Percentiles rank a stretch among this genome's conserved stretches.
phyloP scores from a whole-genome alignment of 2,113 vertebrate species.

The Ifrita kowaldi region DNA sequence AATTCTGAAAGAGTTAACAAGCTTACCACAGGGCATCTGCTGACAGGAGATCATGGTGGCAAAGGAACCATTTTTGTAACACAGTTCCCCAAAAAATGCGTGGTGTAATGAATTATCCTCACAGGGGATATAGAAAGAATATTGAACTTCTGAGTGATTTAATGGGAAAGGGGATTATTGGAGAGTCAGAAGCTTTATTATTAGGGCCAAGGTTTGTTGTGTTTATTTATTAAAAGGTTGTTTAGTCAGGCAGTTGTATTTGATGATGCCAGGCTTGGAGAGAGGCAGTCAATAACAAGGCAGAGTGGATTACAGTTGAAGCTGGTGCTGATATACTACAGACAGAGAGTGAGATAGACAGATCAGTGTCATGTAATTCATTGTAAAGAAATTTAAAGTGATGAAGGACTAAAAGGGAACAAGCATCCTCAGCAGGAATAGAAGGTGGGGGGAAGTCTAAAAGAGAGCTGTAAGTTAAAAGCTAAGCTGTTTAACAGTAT shows the following conservation, averaged over 20 bases:
- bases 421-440: neutral
- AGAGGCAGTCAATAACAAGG: slow-evolving; percentile 35
- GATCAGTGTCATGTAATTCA: slow-evolving; percentile 51
- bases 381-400: slow-evolving; percentile 40
- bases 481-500: neutral
- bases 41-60: neutral
- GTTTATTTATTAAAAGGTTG: slow-evolving; percentile 40
- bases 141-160: neutral
- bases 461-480: neutral
- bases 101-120: neutral
- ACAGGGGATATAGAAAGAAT: neutral
- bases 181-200: slow-evolving; percentile 1
- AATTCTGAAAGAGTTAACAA: neutral
- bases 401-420: neutral
- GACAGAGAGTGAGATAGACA: neutral
- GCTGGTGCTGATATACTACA: slow-evolving; percentile 10
- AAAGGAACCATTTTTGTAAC: neutral
- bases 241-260: slow-evolving; percentile 21
- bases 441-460: neutral
- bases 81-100: neutral
- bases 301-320: slow-evolving; percentile 51
- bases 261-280: slow-evolving; percentile 3
- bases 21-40: neutral
- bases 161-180: neutral
- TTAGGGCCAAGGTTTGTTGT: slow-evolving; percentile 1